These are phyloP conservation scores for Erebia aethiops DNA, from an alignment of 2,888 invertebrate genomes.

Conservation along the genomic window DNA sequence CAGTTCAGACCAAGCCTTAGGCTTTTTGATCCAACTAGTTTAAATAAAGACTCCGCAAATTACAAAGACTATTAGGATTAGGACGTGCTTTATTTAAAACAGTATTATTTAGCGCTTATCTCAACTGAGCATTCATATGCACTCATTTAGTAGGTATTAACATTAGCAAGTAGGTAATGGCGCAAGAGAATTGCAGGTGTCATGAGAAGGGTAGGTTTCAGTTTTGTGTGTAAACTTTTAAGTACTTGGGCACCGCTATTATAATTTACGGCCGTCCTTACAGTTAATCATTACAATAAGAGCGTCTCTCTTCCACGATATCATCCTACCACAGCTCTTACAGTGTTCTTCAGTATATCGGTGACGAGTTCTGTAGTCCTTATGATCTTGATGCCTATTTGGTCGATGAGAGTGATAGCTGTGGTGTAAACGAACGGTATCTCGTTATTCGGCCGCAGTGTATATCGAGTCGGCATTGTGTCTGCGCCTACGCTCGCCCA, in stretches of 20 bases:
- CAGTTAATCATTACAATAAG: not conserved
- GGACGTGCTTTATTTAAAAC: not conserved
- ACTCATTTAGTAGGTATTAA: no score
- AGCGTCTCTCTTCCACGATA: conserved; percentile 10
- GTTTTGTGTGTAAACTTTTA: no score
- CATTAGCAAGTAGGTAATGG: no score
- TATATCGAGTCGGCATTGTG: conserved; percentile 61
- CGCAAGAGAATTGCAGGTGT: no score
- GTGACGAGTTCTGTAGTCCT: conserved; percentile 75
- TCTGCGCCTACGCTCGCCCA: conserved; percentile 59
- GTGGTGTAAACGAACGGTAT: conserved; percentile 62
- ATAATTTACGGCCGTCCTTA: not conserved
- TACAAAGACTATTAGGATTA: not conserved
- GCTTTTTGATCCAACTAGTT: no score
- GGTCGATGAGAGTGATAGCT: conserved; percentile 74
- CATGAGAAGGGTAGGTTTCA: no score
- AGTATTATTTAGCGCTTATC: no score
- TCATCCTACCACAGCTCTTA: conserved; percentile 72
- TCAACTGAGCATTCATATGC: no score
- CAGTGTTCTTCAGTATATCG: conserved; percentile 73
- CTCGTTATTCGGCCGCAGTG: conserved; percentile 58
- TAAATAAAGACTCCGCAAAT: no score
- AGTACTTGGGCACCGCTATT: no score
- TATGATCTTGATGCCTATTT: conserved; percentile 77
- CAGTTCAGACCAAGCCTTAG: no score